These are phyloP conservation scores for Chaenodraco wilsoni DNA, from an alignment of 2,797 vertebrate species.

Conservation along the genomic window DNA sequence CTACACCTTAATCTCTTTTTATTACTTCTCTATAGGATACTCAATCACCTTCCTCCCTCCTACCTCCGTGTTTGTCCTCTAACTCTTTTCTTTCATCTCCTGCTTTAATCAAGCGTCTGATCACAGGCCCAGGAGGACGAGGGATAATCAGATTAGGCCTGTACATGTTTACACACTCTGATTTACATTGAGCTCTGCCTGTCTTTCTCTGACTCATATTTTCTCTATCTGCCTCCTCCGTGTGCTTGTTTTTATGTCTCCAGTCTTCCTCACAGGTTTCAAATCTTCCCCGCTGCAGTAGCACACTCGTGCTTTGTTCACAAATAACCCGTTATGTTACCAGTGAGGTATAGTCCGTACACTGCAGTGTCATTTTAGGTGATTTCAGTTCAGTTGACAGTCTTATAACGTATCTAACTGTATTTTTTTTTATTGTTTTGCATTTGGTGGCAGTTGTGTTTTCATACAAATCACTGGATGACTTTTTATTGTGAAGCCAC, in stretches of 20 bases:
- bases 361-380: constrained; percentile 25
- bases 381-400: constrained; percentile 22
- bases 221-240: constrained; percentile 56
- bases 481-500: too few relatives aligned
- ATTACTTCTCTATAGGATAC: constrained; percentile 16
- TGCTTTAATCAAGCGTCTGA: constrained; percentile 74
- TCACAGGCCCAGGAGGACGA: constrained; percentile 62
- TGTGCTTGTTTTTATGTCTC: constrained; percentile 59
- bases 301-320: constrained; percentile 38
- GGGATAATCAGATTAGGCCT: constrained; percentile 79
- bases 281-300: constrained; percentile 34
- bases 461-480: constrained; percentile 4
- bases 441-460: background rate
- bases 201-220: constrained; percentile 75
- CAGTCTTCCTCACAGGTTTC: constrained; percentile 31
- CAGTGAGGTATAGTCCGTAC: constrained; percentile 19
- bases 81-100: constrained; percentile 59
- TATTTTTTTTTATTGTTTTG: constrained; percentile 16
- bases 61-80: constrained; percentile 41
- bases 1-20: constrained; percentile 23
- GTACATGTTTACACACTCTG: constrained; percentile 78
- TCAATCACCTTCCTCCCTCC: constrained; percentile 23
- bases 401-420: background rate
- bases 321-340: constrained; percentile 42
- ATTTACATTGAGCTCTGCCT: constrained; percentile 73